A percentile compares a stretch with the other conserved stretches of the same genome.
Conservation (phyloP, 1,140 invertebrate species). For the Leptinotarsa defecta region DNA sequence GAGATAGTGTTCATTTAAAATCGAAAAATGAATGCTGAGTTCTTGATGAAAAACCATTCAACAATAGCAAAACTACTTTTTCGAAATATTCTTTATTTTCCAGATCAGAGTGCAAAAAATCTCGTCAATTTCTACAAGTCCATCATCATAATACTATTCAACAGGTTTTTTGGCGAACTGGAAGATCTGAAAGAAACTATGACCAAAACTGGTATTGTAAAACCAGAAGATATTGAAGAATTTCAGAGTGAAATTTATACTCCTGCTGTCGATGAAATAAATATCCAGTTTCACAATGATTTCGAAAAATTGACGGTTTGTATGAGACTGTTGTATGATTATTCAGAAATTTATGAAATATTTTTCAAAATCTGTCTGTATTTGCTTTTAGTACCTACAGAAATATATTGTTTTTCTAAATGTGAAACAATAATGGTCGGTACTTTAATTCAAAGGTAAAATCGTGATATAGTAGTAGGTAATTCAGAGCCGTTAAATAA, state of each 20-base stretch:
- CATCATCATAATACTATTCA: conserved; percentile 35
- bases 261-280: conserved; percentile 32
- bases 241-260: conserved; percentile 34
- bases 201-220: conserved; percentile 18
- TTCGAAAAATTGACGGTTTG: conserved; percentile 24
- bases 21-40: too few species aligned
- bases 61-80: too few species aligned
- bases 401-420: too few species aligned
- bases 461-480: too few species aligned
- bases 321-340: not conserved
- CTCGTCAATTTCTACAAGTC: conserved; percentile 35
- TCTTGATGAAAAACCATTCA: too few species aligned
- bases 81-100: conserved; percentile 9
- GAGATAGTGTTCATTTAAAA: too few species aligned
- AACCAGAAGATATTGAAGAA: conserved; percentile 21
- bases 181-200: conserved; percentile 32
- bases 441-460: too few species aligned
- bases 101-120: conserved; percentile 34
- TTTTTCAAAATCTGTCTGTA: too few species aligned
- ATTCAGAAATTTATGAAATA: too few species aligned
- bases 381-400: too few species aligned
- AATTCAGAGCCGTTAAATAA: too few species aligned
- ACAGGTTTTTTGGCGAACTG: conserved; percentile 38
- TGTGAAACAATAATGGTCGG: too few species aligned
- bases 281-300: conserved; percentile 19